Base-by-base conservation (phyloP, 30 jellyfish, hydroid and myxozoan species). In the Haliclystus octoradiatus region DNA sequence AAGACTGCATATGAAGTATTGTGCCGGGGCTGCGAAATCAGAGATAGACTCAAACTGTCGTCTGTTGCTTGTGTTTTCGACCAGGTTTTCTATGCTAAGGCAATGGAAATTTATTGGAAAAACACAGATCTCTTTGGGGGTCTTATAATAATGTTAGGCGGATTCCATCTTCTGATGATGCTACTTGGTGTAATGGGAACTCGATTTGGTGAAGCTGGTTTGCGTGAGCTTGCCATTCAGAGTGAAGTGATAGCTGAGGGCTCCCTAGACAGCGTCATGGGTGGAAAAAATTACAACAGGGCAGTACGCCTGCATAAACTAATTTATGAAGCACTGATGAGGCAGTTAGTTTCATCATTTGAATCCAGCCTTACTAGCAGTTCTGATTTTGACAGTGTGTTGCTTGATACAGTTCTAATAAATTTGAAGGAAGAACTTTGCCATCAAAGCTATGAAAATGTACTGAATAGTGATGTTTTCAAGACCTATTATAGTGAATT, bases 21-120 rank as follows among this genome's bases (percentile, higher is more conserved):
- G 28, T 28, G 64, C 62, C 64, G 90, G 40, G 82, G 52, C 31
- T 5, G 40, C 30, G 63, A 68, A 61, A 77, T 77, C 24, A 67
- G 15, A 52, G 83, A 77, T 33, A 33, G 77, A 32, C 69, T 69
- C 28, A 61, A 50, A 24, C 69, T 77, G 57, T 50, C 24, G 60
- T 2, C 75, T 15, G 69, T 77, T 70, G 83, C 65, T 31, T 77
- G 91, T 76, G 84, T 77, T 62, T 77, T 77, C 49, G 91, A 77
- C 62, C 91, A 77, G 61, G 84, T 84, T 51, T 29, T 77, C 25
- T 77, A 77, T 33, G 75, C 69, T 47, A 69, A 78, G 49, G 84
- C 92, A 32, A 26, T 26, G 32, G 92, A 78, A 70, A 31, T 78
- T 34, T 51, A 52, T 23, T 78, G 85, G 79, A 69, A 70, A 65